phyloP scores from a whole-genome alignment of 2,888 invertebrate genomes.

The Melitaea athalia region DNA sequence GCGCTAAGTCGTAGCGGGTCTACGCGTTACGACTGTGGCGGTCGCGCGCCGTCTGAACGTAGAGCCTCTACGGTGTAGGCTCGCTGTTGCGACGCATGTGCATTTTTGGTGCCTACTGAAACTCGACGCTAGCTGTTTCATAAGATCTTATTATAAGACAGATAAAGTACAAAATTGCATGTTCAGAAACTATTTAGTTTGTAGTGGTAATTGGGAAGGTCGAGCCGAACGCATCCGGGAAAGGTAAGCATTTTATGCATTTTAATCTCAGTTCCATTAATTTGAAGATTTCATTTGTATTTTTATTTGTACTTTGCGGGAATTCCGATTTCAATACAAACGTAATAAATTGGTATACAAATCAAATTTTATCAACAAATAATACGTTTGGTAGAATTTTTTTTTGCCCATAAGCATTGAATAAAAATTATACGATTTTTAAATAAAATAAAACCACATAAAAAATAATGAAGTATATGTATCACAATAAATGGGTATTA shows the following conservation, averaged over 20 bases:
- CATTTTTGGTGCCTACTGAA: slow-evolving; percentile 54
- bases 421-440: neutral
- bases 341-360: neutral
- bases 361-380: neutral
- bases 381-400: neutral
- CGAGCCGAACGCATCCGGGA: slow-evolving; percentile 61
- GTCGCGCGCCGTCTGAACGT: slow-evolving; percentile 72
- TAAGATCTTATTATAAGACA: slow-evolving; percentile 40
- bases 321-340: slow-evolving; percentile 20
- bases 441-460: too few species aligned
- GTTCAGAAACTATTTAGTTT: slow-evolving; percentile 15
- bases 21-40: slow-evolving; percentile 66
- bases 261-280: slow-evolving; percentile 51
- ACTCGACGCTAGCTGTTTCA: slow-evolving; percentile 40
- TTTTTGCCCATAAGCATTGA: neutral
- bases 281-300: slow-evolving; percentile 38
- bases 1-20: slow-evolving; percentile 60
- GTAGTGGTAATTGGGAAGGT: slow-evolving; percentile 53
- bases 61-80: slow-evolving; percentile 62
- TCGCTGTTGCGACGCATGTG: slow-evolving; percentile 70
- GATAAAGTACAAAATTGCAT: slow-evolving; percentile 45
- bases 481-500: too few species aligned
- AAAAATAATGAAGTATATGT: too few species aligned
- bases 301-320: slow-evolving; percentile 22
- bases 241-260: slow-evolving; percentile 65